Evolutionary conservation across 2,113 vertebrate genomes (phyloP), one percentile per base, ranked within the genome.

Genomic region (Gopherus evgoodei): DNA sequence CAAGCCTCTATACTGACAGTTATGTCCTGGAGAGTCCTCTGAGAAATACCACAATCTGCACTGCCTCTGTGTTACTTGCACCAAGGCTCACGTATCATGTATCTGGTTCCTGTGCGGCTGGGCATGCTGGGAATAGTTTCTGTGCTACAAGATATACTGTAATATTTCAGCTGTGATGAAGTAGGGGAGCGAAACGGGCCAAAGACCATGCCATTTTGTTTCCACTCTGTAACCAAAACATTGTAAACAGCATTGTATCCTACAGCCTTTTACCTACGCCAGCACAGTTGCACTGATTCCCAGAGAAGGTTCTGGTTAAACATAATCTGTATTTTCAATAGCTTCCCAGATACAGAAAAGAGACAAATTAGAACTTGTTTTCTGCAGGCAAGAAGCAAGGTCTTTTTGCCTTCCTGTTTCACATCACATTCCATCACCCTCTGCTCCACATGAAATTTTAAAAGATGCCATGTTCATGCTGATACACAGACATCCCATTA

Each of bases 181-280:
- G 84, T 4, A 31, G 38, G 4, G 90, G 24, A 80, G 49, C 49
- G 5, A 78, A 25, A 69, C 84, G 5, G 16, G 1, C 2, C 1
- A 7, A 78, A 5, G 6, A 35, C 21, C 80, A 50, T 17, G 49
- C 10, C 1, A 47, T 27, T 86, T 84, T 47, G 35, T 8, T 88
- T 75, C 81, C 19, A 54, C 0, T 0, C 9, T 84, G 72, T 44
- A 76, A 44, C 72, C 38, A 76, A 76, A 42, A 31, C 3, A 38
- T 44, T 54, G 72, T 38, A 44, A 75, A 75, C 31, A 12, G 2
- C 65, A 27, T n/a, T 81, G 47, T 4, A 83, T 86, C 86, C 86
- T 76, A 6, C 3, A 21, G 59, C 17, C 25, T 86, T 91, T 47
- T 62, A 59, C 16, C 56, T 31, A 4, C 4, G 22, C 44, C n/a